Conservation (phyloP, 1,140 invertebrate genomes). For the Xylocopa sonorina region DNA sequence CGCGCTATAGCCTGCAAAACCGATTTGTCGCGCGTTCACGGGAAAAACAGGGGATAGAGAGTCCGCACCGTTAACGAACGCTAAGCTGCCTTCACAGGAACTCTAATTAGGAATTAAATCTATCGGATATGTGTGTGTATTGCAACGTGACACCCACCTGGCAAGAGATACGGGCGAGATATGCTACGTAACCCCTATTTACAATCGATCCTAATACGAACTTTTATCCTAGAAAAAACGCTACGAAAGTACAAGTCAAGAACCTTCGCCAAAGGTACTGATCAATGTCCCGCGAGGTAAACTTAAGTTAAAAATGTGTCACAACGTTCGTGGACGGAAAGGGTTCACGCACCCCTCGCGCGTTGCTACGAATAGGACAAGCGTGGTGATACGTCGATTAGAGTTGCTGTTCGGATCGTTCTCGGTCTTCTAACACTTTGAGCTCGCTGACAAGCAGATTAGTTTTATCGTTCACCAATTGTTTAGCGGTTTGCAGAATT, state of each 20-base stretch:
- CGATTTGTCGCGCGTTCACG: neutral
- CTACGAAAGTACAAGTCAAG: constrained; percentile 17
- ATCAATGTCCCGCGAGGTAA: constrained; percentile 45
- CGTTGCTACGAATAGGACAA: neutral
- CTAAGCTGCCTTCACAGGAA: constrained; percentile 58
- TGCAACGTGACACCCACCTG: constrained; percentile 61
- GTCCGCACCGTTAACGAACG: constrained; percentile 26
- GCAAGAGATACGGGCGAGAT: constrained; percentile 55
- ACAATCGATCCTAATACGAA: constrained; percentile 40
- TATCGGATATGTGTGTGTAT: constrained; percentile 59
- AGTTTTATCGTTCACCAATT: too few relatives aligned
- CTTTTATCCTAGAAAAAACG: constrained; percentile 1
- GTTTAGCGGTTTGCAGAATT: too few relatives aligned
- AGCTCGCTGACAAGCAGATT: too few relatives aligned
- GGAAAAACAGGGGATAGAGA: constrained; percentile 46
- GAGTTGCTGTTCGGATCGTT: too few relatives aligned
- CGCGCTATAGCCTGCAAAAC: too few relatives aligned
- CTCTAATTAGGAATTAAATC: constrained; percentile 68
- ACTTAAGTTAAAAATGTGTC: constrained; percentile 57
- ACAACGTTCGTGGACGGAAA: constrained; percentile 65
- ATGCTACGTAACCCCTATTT: constrained; percentile 53
- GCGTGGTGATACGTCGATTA: neutral
- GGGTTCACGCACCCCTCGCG: constrained; percentile 31
- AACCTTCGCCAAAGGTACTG: constrained; percentile 46
- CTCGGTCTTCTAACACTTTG: too few relatives aligned